Base-by-base conservation (phyloP, 2,113 vertebrate species). In the Alethe diademata region DNA sequence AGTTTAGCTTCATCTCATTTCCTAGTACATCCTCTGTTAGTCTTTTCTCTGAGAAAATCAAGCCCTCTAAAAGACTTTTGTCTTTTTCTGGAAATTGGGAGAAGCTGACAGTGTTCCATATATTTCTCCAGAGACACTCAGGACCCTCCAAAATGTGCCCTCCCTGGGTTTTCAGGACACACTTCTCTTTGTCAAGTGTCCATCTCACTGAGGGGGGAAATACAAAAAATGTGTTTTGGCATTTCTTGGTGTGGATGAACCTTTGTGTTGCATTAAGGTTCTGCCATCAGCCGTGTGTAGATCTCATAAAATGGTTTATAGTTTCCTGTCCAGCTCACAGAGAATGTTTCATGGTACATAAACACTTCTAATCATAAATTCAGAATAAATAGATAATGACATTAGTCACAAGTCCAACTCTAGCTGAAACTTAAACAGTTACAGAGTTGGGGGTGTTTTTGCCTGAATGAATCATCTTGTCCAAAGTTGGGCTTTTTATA, bases 361-460 rank as follows among this genome's bases (percentile, higher is more conserved):
- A 98, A 98, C 96, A 97, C 96, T 96, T 98, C 96, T 92, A 86
- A 94, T 97, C 90, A 96, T 97, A 97, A 97, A 96, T 93, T 93
- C 72, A 92, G 95, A 93, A 94, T 91, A 96, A 95, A 92, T 93
- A 97, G 95, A 97, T 84, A 95, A 93, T 88, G 78, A 76, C 92
- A 85, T 92, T 82, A 96, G 91, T 97, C 97, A 88, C 78, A 78
- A 95, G 83, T 57, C 53, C 66, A 60, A 58, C 66, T 86, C 80
- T 51, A 78, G 73, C 31, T 82, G 91, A 92, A 96, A 85, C 61
- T 53, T 88, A 86, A 81, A 82, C 57, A 56, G 57, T 91, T 91
- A 95, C 47, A 54, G 11, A 35, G 12, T 28, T 70, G 14, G 17
- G 4, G 19, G 19, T 50, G 47, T 42, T 78, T 61, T 88, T 91